Percentiles rank a stretch among this genome's conserved stretches.
Conservation (phyloP, 2,797 vertebrate genomes). For the Alcedo atthis region DNA sequence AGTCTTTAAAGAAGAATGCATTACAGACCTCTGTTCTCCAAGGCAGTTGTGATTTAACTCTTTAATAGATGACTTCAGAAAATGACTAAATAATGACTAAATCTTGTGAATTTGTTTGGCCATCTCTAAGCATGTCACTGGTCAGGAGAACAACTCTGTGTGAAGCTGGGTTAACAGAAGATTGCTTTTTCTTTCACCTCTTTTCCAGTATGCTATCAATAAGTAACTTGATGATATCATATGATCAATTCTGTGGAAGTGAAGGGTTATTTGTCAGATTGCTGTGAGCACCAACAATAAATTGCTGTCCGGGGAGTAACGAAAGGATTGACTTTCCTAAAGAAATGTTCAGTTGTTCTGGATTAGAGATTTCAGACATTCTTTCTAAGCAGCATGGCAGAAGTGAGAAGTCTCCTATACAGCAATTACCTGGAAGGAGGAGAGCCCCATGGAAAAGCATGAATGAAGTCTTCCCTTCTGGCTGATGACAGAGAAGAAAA, state of each 20-base stretch:
- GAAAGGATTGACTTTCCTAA: background rate
- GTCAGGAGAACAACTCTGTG: background rate
- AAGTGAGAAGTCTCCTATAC: background rate
- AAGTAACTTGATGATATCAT: slow-evolving; percentile 23
- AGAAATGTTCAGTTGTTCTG: background rate
- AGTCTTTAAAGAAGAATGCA: background rate
- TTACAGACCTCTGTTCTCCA: background rate
- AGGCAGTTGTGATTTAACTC: background rate
- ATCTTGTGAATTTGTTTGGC: background rate
- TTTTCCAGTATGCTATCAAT: background rate
- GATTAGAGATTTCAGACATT: background rate
- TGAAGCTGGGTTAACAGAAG: background rate
- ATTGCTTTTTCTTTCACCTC: background rate
- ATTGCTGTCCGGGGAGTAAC: background rate
- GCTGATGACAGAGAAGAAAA: background rate
- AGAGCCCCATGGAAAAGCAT: background rate
- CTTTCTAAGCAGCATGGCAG: background rate
- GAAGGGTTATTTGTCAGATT: background rate
- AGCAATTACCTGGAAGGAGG: background rate
- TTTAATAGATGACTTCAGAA: background rate
- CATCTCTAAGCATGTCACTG: background rate
- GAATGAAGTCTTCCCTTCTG: background rate
- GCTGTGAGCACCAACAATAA: background rate
- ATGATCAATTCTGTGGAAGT: background rate
- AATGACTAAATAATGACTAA: background rate